Percentiles rank a stretch among this genome's conserved stretches.
Conservation (phyloP, 2,113 vertebrate species). For the Numida meleagris region DNA sequence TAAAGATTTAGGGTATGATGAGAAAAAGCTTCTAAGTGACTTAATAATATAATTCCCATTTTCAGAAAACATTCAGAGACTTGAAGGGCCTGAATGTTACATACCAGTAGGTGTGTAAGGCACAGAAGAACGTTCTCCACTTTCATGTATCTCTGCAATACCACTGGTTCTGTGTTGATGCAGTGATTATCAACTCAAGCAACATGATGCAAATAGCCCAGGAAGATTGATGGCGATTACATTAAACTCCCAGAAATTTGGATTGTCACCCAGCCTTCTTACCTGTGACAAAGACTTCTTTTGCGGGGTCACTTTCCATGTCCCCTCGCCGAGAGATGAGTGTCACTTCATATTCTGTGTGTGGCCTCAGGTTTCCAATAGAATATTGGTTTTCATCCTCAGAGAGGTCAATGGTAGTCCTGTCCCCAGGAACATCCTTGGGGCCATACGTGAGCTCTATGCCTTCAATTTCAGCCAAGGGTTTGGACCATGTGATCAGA, state of each 20-base stretch:
- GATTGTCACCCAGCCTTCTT: background rate
- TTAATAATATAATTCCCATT: background rate
- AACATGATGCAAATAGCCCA: rapidly evolving
- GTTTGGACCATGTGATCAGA: slow-evolving; percentile 92
- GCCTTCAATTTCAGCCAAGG: slow-evolving; percentile 88
- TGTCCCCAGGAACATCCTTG: slow-evolving; percentile 79
- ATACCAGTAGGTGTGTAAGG: background rate
- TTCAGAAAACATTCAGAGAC: background rate
- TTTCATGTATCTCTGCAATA: background rate
- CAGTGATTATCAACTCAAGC: background rate
- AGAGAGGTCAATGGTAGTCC: slow-evolving; percentile 83
- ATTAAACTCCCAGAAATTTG: background rate
- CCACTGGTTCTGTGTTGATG: background rate
- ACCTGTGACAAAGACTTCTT: slow-evolving; percentile 91
- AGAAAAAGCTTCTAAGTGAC: background rate
- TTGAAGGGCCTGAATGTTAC: background rate
- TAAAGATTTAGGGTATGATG: background rate
- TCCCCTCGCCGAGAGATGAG: slow-evolving; percentile 84
- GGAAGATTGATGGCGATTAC: background rate
- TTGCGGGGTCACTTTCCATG: slow-evolving; percentile 84
- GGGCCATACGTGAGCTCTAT: slow-evolving; percentile 87
- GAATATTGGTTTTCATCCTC: slow-evolving; percentile 90
- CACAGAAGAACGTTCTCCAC: background rate
- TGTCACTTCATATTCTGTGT: slow-evolving; percentile 90
- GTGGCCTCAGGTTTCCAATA: slow-evolving; percentile 86